A percentile compares a stretch with the other conserved stretches of the same genome.
phyloP scores from a whole-genome alignment of 2,797 vertebrate species.

The Alcedo atthis region DNA sequence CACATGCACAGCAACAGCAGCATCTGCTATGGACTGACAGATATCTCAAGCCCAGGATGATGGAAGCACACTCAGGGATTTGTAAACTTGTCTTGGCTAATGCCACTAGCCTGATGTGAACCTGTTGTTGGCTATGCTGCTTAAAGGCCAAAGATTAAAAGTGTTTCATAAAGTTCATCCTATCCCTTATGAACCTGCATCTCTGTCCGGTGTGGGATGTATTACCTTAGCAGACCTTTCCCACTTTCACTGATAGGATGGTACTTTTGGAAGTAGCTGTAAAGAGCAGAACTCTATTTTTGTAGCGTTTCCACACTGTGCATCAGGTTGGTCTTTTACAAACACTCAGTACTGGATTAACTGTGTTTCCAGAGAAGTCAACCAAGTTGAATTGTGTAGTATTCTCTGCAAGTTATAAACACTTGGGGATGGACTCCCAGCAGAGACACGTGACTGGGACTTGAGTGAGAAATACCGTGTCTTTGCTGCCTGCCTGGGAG shows the following conservation, averaged over 20 bases:
- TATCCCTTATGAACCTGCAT: neutral
- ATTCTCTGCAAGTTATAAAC: neutral
- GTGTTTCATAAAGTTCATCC: constrained; percentile 51
- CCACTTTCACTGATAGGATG: constrained; percentile 39
- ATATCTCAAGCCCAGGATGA: constrained; percentile 60
- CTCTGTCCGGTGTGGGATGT: neutral
- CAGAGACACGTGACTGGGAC: neutral
- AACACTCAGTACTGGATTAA: neutral
- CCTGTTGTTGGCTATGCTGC: constrained; percentile 50
- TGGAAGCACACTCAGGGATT: constrained; percentile 57
- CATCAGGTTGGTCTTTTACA: constrained; percentile 2
- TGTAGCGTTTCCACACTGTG: neutral
- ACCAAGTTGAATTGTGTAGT: neutral
- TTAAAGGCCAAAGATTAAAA: constrained; percentile 70
- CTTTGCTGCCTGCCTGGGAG: neutral
- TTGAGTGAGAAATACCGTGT: rapidly evolving
- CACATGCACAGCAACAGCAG: constrained; percentile 66
- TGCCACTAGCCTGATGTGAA: constrained; percentile 64
- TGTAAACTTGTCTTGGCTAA: constrained; percentile 49
- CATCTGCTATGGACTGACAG: constrained; percentile 72
- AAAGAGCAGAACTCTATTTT: constrained; percentile 46
- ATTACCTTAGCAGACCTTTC: neutral
- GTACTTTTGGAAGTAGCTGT: neutral
- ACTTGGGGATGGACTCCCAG: rapidly evolving
- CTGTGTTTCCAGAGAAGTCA: constrained; percentile 10